Evolutionary conservation across 2,113 vertebrate genomes (phyloP).

Genomic region (Hassar affinis): DNA sequence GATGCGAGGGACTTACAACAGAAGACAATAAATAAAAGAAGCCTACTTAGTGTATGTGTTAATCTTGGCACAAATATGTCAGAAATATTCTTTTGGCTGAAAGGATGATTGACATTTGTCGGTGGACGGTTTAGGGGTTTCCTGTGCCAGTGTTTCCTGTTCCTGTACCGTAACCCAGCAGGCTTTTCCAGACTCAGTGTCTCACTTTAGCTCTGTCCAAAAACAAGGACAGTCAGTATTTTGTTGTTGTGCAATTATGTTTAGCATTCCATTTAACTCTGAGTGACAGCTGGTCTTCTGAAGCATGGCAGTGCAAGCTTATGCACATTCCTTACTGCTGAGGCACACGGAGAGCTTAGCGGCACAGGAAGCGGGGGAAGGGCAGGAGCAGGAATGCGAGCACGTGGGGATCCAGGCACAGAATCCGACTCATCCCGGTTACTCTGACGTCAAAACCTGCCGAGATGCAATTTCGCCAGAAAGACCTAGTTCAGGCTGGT

Average conservation of each 20-base stretch:
- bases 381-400: conserved; percentile 32
- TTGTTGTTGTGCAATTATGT: background rate
- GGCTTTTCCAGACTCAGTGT: background rate
- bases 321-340: conserved; percentile 51
- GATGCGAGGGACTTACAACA: background rate
- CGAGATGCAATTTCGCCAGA: conserved; percentile 19
- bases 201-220: background rate
- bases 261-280: background rate
- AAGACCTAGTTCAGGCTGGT: background rate
- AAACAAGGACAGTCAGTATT: background rate
- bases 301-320: background rate
- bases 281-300: background rate
- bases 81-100: background rate
- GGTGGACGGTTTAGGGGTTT: background rate
- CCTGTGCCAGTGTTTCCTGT: too few species aligned
- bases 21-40: background rate
- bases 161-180: background rate
- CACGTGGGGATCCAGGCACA: conserved; percentile 27
- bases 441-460: conserved; percentile 67
- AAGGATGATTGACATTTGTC: background rate
- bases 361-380: conserved; percentile 24
- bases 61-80: background rate
- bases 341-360: background rate
- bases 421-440: conserved; percentile 46
- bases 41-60: background rate